These are phyloP conservation scores for Sminthurinus signatus DNA, from an alignment of 1,140 invertebrate species.

Conservation along the genomic window DNA sequence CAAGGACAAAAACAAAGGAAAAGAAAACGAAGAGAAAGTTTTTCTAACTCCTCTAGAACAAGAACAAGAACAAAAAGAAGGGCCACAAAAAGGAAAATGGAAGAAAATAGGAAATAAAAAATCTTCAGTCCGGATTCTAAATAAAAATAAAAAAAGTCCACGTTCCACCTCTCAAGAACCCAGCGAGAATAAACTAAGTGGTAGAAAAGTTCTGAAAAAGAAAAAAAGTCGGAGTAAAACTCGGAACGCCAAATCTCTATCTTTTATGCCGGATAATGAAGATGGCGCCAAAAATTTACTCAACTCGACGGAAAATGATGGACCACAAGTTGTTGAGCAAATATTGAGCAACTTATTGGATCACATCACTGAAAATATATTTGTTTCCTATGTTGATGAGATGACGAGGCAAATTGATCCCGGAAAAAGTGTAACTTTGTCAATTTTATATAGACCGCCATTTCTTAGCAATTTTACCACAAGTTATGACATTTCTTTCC, in stretches of 20 bases:
- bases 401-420: background rate
- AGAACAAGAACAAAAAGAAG: background rate
- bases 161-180: no score
- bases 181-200: no score
- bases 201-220: no score
- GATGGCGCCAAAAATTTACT: no score
- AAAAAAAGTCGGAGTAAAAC: no score
- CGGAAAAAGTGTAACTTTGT: background rate
- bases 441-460: background rate
- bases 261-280: no score
- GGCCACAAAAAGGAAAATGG: background rate
- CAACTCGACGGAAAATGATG: no score
- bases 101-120: background rate
- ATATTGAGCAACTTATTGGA: background rate
- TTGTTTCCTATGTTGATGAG: conserved; percentile 7
- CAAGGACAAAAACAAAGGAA: no score
- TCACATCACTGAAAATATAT: background rate
- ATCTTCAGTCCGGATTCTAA: background rate
- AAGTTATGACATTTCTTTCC: conserved; percentile 1
- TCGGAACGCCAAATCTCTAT: no score
- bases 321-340: background rate
- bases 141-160: no score
- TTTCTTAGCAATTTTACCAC: background rate
- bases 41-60: no score
- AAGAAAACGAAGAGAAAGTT: no score